Conservation (phyloP, 2,888 invertebrate species). For the Blera fallax region DNA sequence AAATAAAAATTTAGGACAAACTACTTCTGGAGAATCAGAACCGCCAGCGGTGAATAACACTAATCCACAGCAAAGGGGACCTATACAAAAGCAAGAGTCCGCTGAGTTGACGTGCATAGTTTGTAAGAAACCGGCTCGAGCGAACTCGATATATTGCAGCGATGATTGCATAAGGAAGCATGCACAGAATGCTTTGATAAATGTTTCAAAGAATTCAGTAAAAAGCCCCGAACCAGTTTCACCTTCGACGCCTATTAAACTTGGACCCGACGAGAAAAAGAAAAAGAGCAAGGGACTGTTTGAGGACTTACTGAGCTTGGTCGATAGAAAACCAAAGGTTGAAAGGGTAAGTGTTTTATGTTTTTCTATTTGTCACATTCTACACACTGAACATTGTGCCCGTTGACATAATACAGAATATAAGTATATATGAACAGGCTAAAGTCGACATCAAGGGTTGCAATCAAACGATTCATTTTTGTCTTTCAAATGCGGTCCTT, state of each 20-base stretch:
- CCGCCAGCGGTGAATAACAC: neutral
- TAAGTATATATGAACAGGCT: too few relatives aligned
- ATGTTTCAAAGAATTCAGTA: constrained; percentile 75
- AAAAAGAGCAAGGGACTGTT: constrained; percentile 80
- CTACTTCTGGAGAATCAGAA: constrained; percentile 13
- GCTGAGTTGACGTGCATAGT: constrained; percentile 85
- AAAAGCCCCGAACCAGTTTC: constrained; percentile 39
- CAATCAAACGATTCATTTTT: too few relatives aligned
- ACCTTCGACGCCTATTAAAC: constrained; percentile 66
- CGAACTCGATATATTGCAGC: constrained; percentile 94
- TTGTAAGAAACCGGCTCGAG: constrained; percentile 88
- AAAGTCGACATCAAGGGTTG: too few relatives aligned
- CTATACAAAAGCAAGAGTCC: neutral
- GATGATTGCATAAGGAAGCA: constrained; percentile 93
- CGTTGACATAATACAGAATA: too few relatives aligned
- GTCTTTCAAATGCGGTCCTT: too few relatives aligned
- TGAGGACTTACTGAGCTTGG: constrained; percentile 79
- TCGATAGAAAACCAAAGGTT: constrained; percentile 78
- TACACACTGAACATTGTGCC: too few relatives aligned
- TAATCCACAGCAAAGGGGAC: neutral
- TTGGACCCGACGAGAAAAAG: constrained; percentile 76
- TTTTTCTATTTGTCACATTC: too few relatives aligned
- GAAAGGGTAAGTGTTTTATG: constrained; percentile 80
- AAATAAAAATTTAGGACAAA: constrained; percentile 52
- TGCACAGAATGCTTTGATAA: constrained; percentile 86